Evolutionary conservation across 2,888 invertebrate species (phyloP), one percentile per base, ranked within the genome.

Genomic region (Ganaspis brasiliensis): DNA sequence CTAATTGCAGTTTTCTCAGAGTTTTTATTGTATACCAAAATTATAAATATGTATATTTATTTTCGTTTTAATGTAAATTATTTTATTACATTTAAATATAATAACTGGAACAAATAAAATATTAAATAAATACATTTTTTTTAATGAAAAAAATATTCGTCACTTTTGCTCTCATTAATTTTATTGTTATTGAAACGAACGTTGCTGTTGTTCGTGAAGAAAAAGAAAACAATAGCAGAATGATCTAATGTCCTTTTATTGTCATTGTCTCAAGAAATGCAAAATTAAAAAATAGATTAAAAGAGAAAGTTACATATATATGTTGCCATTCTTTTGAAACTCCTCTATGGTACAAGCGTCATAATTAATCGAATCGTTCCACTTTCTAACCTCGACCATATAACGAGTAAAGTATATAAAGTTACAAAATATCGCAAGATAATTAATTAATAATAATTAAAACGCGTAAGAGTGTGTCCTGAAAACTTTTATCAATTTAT

Each of bases 321-420:
- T 59, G 56, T 76, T 55, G 76, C n/a, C 70, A 72, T 61, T 61
- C 37, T 74, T 49, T 52, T 12, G 14, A 35, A 61, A 35, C 35
- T 35, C 37, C 59, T 35, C 56, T 31, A 31, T 40, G 19, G 57
- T 19, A 5, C 52, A 40, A 67, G 26, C 78, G 75, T 79, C 77
- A 82, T 84, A 86, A 85, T 85, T 85, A 86, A 84, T 85, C 82
- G 83, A 83, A 85, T 81, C 83, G 85, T 86, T 86, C 84, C 84
- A 87, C 85, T 87, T 87, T 87, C 87, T 87, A 85, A 82, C 73
- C 80, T 74, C 77, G 71, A 45, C 81, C 79, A 79, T 81, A 79
- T 82, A 83, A 82, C 79, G 63, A 78, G 81, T 76, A 71, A 76
- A 75, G 76, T 71, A 56, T 14, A 63, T 19, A 63, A 21, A 63